Conservation (phyloP, 2,888 invertebrate species). For the Thereva nobilitata region DNA sequence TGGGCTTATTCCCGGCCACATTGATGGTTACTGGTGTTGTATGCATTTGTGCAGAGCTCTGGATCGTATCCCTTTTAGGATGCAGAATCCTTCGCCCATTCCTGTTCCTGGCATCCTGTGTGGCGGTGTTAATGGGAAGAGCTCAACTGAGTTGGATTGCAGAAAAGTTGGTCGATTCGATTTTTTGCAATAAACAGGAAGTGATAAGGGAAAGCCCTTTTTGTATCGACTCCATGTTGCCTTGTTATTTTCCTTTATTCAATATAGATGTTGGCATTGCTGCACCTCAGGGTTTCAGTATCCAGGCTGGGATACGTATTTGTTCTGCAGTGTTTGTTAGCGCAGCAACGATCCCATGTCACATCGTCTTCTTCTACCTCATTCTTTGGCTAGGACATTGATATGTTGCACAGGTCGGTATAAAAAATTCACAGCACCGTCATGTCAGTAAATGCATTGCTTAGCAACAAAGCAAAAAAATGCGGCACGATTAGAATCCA, state of each 20-base stretch:
- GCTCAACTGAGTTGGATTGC: conserved; percentile 35
- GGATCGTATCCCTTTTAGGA: conserved; percentile 2
- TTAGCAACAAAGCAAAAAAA: conserved; percentile 2
- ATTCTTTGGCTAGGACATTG: conserved; percentile 30
- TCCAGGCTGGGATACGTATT: conserved; percentile 15
- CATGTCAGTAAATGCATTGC: conserved; percentile 20
- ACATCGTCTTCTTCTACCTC: conserved; percentile 20
- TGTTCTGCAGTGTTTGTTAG: conserved; percentile 7
- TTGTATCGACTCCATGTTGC: conserved; percentile 27
- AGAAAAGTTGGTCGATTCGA: conserved; percentile 38
- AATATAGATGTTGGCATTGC: conserved; percentile 31
- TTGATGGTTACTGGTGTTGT: conserved; percentile 34
- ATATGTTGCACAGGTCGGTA: conserved; percentile 27
- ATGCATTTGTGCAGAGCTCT: conserved; percentile 11
- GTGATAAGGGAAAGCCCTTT: conserved; percentile 40
- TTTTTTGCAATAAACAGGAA: conserved; percentile 41
- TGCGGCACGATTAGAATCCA: conserved; percentile 17
- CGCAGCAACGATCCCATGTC: conserved; percentile 28
- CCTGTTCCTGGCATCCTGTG: conserved; percentile 9
- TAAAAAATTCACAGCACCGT: conserved; percentile 28
- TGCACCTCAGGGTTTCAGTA: conserved; percentile 12
- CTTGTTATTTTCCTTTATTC: conserved; percentile 31
- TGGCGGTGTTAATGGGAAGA: conserved; percentile 22
- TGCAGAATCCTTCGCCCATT: conserved; percentile 17
- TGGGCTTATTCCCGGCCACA: conserved; percentile 32